These are phyloP conservation scores for Mythimna lalbum DNA, from an alignment of 2,888 invertebrate genomes.

Conservation along the genomic window DNA sequence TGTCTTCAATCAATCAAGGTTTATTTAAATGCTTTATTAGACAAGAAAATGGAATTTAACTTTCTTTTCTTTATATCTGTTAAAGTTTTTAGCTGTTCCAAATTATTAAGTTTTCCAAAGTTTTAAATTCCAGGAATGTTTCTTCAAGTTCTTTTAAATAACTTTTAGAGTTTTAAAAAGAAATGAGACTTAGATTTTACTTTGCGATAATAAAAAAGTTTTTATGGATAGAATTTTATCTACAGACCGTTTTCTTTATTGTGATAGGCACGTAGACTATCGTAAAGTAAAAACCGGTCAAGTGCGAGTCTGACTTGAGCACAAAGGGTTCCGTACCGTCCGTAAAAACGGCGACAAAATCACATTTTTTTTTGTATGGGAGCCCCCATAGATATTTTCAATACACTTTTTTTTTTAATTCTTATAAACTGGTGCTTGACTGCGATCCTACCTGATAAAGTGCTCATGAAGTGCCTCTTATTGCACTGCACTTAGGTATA, in stretches of 20 bases:
- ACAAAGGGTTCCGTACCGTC: too few species aligned
- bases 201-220: slow-evolving; percentile 17
- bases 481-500: too few species aligned
- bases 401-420: too few species aligned
- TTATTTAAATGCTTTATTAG: not conserved
- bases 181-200: slow-evolving; percentile 6
- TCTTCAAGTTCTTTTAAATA: slow-evolving; percentile 12
- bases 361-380: too few species aligned
- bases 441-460: too few species aligned
- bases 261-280: not conserved
- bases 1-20: not conserved
- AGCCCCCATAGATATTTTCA: too few species aligned
- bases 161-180: slow-evolving; percentile 15
- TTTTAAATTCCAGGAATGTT: slow-evolving; percentile 18
- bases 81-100: not conserved
- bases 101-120: slow-evolving; percentile 5
- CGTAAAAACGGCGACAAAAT: too few species aligned
- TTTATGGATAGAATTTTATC: slow-evolving; percentile 1
- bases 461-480: too few species aligned
- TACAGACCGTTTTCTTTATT: not conserved
- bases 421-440: too few species aligned
- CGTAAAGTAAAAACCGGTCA: not conserved
- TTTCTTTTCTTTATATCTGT: not conserved
- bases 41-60: too few species aligned
- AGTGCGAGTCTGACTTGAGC: too few species aligned